phyloP scores from a whole-genome alignment of 1,140 invertebrate species.

The Augochlora pura region DNA sequence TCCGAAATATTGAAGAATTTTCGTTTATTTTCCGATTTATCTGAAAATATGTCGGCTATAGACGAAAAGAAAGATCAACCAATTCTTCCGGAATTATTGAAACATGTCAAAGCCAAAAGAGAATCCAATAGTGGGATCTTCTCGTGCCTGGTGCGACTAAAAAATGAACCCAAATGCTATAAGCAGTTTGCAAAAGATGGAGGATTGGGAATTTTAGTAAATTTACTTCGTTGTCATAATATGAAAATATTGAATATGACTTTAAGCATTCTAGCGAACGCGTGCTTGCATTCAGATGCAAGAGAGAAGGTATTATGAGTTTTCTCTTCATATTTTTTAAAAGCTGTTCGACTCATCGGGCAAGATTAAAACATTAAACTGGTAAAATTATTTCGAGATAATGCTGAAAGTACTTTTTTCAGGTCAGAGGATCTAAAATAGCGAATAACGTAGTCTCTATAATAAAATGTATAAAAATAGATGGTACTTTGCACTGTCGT shows the following conservation, averaged over 20 bases:
- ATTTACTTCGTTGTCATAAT: conserved; percentile 64
- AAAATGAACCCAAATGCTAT: conserved; percentile 66
- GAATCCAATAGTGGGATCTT: conserved; percentile 61
- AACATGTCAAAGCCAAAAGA: conserved; percentile 59
- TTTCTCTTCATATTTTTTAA: neutral
- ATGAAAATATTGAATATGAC: conserved; percentile 65
- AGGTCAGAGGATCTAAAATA: conserved; percentile 69
- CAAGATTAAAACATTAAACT: neutral
- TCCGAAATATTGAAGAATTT: conserved; percentile 43
- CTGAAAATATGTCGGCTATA: conserved; percentile 60
- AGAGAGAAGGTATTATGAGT: conserved; percentile 67
- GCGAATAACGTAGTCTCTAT: conserved; percentile 65
- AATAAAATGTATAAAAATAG: conserved; percentile 65
- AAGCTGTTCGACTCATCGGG: neutral
- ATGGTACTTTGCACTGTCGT: conserved; percentile 67
- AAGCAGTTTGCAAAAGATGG: conserved; percentile 62
- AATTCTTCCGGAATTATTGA: conserved; percentile 59
- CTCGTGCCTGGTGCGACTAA: conserved; percentile 62
- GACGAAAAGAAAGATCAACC: conserved; percentile 51
- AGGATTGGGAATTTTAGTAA: conserved; percentile 62
- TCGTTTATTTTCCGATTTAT: conserved; percentile 41
- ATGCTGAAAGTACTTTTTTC: conserved; percentile 23
- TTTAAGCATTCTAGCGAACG: conserved; percentile 72
- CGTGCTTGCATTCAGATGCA: conserved; percentile 61
- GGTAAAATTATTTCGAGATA: neutral